Percentiles rank a stretch among this genome's conserved stretches.
Evolutionary conservation across 2,113 vertebrate species (phyloP).

Genomic region (Gallinago jamesoni): DNA sequence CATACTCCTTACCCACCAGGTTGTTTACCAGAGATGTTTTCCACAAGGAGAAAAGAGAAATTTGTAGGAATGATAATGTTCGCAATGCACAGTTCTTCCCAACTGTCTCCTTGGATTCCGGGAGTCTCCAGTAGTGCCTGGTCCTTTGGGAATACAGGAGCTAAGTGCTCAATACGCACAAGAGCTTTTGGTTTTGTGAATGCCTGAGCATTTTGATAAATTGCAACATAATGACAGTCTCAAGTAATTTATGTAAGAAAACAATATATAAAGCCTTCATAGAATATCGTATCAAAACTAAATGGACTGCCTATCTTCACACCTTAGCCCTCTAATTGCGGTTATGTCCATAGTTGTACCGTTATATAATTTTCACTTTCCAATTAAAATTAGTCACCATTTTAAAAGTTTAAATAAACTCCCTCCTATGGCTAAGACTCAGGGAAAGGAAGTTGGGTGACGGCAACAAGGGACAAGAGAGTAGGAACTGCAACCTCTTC

Average conservation of each 20-base stretch:
- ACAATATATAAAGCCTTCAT: not conserved
- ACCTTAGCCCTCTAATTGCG: not conserved
- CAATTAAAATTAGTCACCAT: not conserved
- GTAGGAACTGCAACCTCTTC: not conserved
- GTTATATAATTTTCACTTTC: not conserved
- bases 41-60: not conserved
- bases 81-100: not conserved
- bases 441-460: not conserved
- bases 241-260: not conserved
- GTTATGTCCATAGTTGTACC: rapidly evolving
- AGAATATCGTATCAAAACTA: not conserved
- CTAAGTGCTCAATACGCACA: not conserved
- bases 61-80: not conserved
- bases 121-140: rapidly evolving
- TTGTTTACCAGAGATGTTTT: rapidly evolving
- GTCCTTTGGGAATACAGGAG: not conserved
- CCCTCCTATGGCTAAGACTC: not conserved
- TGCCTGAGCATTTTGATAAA: not conserved
- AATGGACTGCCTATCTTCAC: not conserved
- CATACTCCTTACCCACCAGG: not conserved
- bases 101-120: not conserved
- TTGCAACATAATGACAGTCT: not conserved
- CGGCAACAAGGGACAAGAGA: not conserved
- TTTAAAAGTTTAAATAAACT: not conserved
- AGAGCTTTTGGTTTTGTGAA: not conserved